A percentile compares a stretch with the other conserved stretches of the same genome.
These are phyloP conservation scores for Artibeus lituratus DNA, from an alignment of 2,797 vertebrate genomes.

Conservation along the genomic window DNA sequence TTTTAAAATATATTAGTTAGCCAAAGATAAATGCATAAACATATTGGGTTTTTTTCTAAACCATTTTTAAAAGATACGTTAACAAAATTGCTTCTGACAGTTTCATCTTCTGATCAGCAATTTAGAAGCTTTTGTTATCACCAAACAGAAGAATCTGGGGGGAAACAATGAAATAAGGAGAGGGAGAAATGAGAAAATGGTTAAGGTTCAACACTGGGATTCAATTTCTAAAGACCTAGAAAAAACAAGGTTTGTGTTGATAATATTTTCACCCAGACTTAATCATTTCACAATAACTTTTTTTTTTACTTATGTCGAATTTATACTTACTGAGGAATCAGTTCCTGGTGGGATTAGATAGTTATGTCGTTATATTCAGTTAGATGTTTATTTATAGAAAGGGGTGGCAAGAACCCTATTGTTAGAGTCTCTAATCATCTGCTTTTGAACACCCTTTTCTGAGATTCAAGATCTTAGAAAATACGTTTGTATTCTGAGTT, in stretches of 20 bases:
- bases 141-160: background rate
- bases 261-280: background rate
- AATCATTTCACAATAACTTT: background rate
- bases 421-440: background rate
- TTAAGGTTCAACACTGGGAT: background rate
- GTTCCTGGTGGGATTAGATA: background rate
- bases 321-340: background rate
- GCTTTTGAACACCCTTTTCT: background rate
- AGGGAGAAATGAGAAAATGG: background rate
- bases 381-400: background rate
- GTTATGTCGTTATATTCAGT: background rate
- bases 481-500: background rate
- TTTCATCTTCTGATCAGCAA: background rate
- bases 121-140: background rate
- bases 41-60: background rate
- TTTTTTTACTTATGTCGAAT: background rate
- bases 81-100: background rate
- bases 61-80: background rate
- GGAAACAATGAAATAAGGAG: background rate
- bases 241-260: background rate
- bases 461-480: background rate
- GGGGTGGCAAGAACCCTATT: background rate
- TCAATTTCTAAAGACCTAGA: constrained; percentile 4
- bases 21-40: background rate
- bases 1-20: background rate